These are phyloP conservation scores for Poecile atricapillus DNA, from an alignment of 2,113 vertebrate species.

Conservation along the genomic window DNA sequence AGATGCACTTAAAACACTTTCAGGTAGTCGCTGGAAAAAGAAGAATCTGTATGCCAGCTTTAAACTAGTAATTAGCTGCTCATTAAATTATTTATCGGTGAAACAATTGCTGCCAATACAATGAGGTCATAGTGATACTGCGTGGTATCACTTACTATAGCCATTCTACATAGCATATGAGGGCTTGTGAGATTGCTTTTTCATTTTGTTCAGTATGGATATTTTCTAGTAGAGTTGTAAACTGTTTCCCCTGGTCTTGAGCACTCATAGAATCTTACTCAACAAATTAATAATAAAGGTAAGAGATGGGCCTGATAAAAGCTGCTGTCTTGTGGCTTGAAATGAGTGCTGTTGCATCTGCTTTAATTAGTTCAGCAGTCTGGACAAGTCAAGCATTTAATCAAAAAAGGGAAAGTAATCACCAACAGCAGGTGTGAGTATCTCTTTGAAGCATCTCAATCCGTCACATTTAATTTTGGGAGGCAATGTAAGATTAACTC, in stretches of 20 bases:
- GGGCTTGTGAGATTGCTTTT: background rate
- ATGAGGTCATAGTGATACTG: background rate
- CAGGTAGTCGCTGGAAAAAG: background rate
- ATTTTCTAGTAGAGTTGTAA: background rate
- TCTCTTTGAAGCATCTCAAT: background rate
- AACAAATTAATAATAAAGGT: background rate
- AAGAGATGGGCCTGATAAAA: background rate
- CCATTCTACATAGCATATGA: background rate
- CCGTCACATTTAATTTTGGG: background rate
- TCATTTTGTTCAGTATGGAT: background rate
- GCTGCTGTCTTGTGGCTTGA: background rate
- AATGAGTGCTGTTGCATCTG: background rate
- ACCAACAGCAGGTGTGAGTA: background rate
- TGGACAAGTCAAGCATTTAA: conserved; percentile 13
- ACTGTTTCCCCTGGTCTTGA: background rate
- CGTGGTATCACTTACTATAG: background rate
- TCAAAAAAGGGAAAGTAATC: background rate
- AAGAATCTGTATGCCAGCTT: background rate
- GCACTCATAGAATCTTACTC: background rate
- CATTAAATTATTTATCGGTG: background rate
- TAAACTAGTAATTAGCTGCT: background rate
- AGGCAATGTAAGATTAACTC: background rate
- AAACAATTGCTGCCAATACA: background rate
- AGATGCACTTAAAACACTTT: background rate
- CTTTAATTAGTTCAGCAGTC: conserved; percentile 11